A percentile compares a stretch with the other conserved stretches of the same genome.
phyloP scores from a whole-genome alignment of 53 echinoderm and acorn worm genomes.

The Hippasteria phrygiana region DNA sequence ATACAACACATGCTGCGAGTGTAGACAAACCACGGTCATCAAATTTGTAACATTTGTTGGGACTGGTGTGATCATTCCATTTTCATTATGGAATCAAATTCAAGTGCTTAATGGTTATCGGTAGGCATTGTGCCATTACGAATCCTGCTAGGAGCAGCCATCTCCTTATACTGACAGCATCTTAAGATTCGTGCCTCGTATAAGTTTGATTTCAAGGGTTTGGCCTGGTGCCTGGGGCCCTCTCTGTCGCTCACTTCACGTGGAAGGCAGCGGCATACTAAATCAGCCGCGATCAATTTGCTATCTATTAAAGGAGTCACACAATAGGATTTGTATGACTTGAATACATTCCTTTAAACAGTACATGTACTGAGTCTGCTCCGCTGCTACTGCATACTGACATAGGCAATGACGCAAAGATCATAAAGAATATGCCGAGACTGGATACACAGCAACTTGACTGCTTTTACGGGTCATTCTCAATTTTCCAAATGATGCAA shows the following conservation, averaged over 20 bases:
- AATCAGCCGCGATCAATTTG: not conserved
- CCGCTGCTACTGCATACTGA: not conserved
- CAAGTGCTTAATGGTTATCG: not conserved
- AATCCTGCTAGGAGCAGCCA: not conserved
- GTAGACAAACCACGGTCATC: no score
- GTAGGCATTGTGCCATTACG: not conserved
- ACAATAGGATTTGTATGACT: no score
- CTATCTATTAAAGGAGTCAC: no score
- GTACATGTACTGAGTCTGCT: not conserved
- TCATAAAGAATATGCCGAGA: not conserved
- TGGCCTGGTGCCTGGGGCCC: not conserved
- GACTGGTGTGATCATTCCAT: not conserved
- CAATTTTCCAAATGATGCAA: no score
- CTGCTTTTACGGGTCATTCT: no score
- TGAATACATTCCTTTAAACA: no score
- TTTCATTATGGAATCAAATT: not conserved
- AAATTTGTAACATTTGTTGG: no score
- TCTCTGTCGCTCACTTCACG: not conserved
- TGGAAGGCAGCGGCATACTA: not conserved
- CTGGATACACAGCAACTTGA: no score
- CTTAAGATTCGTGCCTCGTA: not conserved
- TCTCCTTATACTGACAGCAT: not conserved
- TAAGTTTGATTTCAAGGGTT: slow-evolving; percentile 19
- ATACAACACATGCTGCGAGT: no score
- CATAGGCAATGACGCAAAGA: not conserved